phyloP scores from a whole-genome alignment of 1,140 invertebrate genomes.

The Bursaphelenchus mucronatus region DNA sequence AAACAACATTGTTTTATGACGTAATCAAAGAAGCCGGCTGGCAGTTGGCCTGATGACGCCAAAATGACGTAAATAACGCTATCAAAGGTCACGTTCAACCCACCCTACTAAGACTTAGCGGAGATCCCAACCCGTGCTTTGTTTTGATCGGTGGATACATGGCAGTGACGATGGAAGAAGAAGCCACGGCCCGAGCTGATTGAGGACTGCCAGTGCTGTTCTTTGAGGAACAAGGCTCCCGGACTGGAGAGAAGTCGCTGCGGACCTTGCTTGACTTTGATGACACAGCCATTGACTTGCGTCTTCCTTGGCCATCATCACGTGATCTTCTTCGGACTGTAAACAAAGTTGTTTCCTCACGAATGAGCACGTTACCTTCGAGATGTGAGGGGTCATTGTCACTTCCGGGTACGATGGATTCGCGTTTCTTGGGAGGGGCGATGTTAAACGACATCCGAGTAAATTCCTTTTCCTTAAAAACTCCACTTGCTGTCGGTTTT shows the following conservation, averaged over 20 bases:
- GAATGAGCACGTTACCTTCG: no score
- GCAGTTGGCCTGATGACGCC: no score
- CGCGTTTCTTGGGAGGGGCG: constrained; percentile 20
- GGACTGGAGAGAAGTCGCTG: neutral
- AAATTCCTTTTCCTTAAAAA: constrained; percentile 42
- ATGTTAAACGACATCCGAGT: constrained; percentile 50
- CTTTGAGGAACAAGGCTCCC: constrained; percentile 1
- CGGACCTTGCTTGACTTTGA: neutral
- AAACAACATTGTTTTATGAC: constrained; percentile 1
- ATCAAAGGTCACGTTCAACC: no score
- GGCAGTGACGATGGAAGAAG: constrained; percentile 44
- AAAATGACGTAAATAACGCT: no score
- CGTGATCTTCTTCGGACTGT: constrained; percentile 2
- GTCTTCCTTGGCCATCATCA: neutral
- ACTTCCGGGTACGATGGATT: neutral
- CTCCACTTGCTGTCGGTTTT: constrained; percentile 14
- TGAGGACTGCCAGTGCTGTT: neutral
- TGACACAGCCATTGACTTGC: constrained; percentile 8
- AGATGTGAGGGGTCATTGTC: neutral
- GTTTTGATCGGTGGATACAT: constrained; percentile 47
- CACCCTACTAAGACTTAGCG: no score
- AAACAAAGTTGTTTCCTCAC: neutral
- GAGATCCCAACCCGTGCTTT: no score
- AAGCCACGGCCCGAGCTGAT: constrained; percentile 22
- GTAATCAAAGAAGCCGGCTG: no score